phyloP scores from a whole-genome alignment of 2,113 vertebrate genomes.

The Saccopteryx bilineata region DNA sequence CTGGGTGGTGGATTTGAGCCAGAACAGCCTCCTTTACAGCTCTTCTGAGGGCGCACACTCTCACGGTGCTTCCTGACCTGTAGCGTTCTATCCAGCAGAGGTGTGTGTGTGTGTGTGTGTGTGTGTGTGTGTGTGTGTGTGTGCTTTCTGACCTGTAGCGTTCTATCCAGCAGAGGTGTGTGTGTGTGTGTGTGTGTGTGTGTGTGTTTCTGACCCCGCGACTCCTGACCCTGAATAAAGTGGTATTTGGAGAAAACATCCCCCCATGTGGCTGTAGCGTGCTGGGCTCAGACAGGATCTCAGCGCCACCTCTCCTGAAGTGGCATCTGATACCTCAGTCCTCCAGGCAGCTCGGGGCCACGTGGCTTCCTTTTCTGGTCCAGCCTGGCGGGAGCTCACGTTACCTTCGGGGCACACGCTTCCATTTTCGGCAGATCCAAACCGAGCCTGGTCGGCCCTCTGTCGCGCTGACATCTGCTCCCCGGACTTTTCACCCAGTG shows the following conservation, averaged over 20 bases:
- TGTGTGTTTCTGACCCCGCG: not conserved
- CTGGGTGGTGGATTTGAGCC: rapidly evolving
- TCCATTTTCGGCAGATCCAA: not conserved
- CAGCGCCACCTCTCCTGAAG: no score
- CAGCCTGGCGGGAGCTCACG: not conserved
- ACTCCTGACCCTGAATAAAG: not conserved
- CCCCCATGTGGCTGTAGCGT: rapidly evolving
- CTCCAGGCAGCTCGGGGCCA: not conserved
- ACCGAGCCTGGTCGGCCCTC: not conserved
- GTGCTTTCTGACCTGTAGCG: no score
- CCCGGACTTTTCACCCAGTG: not conserved
- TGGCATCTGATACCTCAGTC: rapidly evolving
- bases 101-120: no score
- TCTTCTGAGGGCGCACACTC: not conserved
- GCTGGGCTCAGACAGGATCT: no score
- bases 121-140: no score
- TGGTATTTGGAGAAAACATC: not conserved
- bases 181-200: no score
- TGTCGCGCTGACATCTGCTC: not conserved
- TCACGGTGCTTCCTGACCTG: rapidly evolving
- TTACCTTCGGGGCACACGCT: not conserved
- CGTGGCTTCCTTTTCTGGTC: not conserved
- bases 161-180: not conserved
- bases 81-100: not conserved
- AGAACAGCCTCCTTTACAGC: rapidly evolving